These are phyloP conservation scores for Agelaius tricolor DNA, from an alignment of 2,113 vertebrate species.

Conservation along the genomic window DNA sequence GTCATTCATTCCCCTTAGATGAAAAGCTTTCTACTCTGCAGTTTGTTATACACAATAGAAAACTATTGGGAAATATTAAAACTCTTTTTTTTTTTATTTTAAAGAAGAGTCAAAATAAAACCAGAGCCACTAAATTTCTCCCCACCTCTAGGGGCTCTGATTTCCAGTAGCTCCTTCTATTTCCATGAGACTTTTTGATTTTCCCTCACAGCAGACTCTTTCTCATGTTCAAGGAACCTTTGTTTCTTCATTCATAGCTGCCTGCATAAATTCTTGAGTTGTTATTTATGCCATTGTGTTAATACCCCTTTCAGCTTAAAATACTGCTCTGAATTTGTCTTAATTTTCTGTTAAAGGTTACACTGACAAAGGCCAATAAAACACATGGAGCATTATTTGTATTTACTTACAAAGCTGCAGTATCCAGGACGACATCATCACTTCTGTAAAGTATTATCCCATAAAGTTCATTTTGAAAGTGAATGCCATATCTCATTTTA, in stretches of 20 bases:
- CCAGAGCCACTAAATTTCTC: background rate
- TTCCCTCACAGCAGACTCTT: background rate
- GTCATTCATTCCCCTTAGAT: background rate
- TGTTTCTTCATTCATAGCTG: background rate
- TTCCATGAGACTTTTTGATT: background rate
- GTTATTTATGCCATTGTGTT: background rate
- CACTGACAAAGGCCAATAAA: background rate
- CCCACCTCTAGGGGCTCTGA: background rate
- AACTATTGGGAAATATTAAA: background rate
- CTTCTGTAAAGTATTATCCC: background rate
- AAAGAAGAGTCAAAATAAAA: background rate
- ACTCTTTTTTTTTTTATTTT: background rate
- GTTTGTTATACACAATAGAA: background rate
- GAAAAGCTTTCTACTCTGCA: background rate
- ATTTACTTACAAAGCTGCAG: slow-evolving; percentile 6
- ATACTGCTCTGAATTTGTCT: background rate
- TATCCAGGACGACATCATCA: background rate
- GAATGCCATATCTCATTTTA: slow-evolving; percentile 25
- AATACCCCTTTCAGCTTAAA: background rate
- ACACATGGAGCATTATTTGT: background rate
- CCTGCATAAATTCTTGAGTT: background rate
- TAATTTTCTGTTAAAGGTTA: slow-evolving; percentile 28
- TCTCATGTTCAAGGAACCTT: background rate
- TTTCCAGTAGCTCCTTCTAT: background rate
- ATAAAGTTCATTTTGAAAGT: slow-evolving; percentile 28